phyloP scores from a whole-genome alignment of 1,140 invertebrate species.

The Leptonema lineaticorne region DNA sequence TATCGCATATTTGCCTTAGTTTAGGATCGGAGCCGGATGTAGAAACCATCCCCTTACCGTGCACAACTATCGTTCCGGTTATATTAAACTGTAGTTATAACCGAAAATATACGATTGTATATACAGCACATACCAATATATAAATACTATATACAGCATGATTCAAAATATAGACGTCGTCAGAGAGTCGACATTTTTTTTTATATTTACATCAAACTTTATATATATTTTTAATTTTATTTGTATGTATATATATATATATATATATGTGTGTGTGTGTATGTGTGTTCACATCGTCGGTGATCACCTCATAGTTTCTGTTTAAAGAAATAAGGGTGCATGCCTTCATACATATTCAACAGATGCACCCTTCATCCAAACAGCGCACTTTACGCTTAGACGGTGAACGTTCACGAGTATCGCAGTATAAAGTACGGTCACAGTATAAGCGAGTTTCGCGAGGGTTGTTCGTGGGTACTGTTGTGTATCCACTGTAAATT shows the following conservation, averaged over 20 bases:
- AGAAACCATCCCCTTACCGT: not conserved
- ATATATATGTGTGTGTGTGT: not conserved
- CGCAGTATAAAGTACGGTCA: conserved; percentile 17
- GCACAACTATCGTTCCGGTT: conserved; percentile 41
- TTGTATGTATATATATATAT: not conserved
- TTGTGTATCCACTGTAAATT: conserved; percentile 38
- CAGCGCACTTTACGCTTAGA: conserved; percentile 30
- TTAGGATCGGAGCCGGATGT: conserved; percentile 10
- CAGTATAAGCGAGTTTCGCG: conserved; percentile 29
- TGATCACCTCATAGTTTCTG: conserved; percentile 39
- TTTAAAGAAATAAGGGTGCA: conserved; percentile 41
- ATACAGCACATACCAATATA: conserved; percentile 41
- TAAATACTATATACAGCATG: conserved; percentile 40
- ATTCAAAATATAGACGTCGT: not conserved
- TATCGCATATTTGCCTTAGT: not conserved
- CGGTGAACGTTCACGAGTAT: conserved; percentile 18
- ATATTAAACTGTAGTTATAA: conserved; percentile 41
- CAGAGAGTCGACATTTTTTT: too few relatives aligned
- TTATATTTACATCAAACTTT: not conserved
- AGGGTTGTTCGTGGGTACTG: conserved; percentile 23
- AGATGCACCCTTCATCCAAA: conserved; percentile 50
- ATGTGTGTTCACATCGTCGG: conserved; percentile 1
- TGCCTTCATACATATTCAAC: conserved; percentile 57
- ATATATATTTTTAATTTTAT: not conserved
- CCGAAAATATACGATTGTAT: conserved; percentile 39